Evolutionary conservation across 1,140 invertebrate genomes (phyloP).

Genomic region (Mya arenaria): DNA sequence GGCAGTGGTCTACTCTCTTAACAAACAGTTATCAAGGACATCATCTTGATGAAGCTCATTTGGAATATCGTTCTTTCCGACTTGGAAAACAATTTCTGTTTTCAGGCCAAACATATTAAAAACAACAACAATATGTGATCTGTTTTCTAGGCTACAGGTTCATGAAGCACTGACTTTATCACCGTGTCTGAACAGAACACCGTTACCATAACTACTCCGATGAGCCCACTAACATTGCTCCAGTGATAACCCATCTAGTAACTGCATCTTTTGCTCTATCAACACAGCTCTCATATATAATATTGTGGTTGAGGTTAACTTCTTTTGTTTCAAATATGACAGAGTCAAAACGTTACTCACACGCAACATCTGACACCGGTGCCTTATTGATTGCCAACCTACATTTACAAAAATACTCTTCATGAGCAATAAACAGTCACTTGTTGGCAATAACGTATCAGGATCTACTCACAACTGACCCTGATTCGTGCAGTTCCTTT

Average conservation of each 20-base stretch:
- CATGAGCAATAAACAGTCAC: conserved; percentile 24
- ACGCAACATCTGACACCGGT: neutral
- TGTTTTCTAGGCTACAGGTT: conserved; percentile 19
- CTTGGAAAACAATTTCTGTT: conserved; percentile 10
- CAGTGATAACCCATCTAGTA: neutral
- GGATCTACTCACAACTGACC: neutral
- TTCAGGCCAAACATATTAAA: neutral
- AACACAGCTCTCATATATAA: neutral
- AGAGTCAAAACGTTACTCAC: neutral
- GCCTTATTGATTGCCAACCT: conserved; percentile 15
- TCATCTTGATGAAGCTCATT: conserved; percentile 18
- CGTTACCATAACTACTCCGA: neutral
- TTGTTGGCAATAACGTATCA: conserved; percentile 9
- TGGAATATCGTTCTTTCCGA: conserved; percentile 3
- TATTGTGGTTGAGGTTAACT: neutral
- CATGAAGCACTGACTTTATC: neutral
- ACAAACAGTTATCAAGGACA: conserved; percentile 30
- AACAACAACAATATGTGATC: conserved; percentile 15
- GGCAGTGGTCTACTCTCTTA: neutral
- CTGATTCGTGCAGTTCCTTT: conserved; percentile 1
- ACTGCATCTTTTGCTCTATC: neutral
- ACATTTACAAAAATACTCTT: neutral
- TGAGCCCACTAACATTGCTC: neutral
- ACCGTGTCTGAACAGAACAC: conserved; percentile 20
- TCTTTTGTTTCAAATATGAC: neutral